Percentiles rank a stretch among this genome's conserved stretches.
Conservation (phyloP, 1,140 invertebrate species). For the Trachelipus rathkii region DNA sequence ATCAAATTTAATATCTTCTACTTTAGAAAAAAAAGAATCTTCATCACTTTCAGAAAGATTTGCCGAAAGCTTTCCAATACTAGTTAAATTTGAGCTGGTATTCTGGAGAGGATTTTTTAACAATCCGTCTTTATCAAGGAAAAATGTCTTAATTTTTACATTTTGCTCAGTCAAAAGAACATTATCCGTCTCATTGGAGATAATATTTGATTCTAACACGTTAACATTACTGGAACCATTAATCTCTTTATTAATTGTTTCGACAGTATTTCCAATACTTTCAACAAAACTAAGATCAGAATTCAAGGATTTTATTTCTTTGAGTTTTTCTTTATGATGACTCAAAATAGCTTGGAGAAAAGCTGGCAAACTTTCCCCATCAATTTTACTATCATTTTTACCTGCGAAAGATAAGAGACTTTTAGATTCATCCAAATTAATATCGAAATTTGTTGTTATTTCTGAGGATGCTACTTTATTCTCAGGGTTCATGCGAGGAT, state of each 20-base stretch:
- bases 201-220: background rate
- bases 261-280: background rate
- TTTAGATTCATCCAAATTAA: no score
- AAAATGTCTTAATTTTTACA: background rate
- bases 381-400: no score
- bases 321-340: no score
- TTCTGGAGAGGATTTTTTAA: background rate
- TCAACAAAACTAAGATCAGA: no score
- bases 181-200: background rate
- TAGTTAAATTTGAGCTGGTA: background rate
- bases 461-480: no score
- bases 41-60: background rate
- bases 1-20: background rate
- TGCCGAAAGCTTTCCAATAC: background rate
- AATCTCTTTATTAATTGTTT: background rate
- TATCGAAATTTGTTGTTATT: no score
- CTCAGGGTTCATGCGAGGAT: no score
- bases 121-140: background rate
- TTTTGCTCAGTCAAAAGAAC: background rate
- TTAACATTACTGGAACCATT: background rate
- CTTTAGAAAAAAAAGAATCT: background rate
- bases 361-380: no score
- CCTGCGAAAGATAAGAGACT: no score
- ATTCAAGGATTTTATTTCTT: no score
- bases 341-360: no score